Base-by-base conservation (phyloP, 2,797 vertebrate species). In the Pagetopsis macropterus region DNA sequence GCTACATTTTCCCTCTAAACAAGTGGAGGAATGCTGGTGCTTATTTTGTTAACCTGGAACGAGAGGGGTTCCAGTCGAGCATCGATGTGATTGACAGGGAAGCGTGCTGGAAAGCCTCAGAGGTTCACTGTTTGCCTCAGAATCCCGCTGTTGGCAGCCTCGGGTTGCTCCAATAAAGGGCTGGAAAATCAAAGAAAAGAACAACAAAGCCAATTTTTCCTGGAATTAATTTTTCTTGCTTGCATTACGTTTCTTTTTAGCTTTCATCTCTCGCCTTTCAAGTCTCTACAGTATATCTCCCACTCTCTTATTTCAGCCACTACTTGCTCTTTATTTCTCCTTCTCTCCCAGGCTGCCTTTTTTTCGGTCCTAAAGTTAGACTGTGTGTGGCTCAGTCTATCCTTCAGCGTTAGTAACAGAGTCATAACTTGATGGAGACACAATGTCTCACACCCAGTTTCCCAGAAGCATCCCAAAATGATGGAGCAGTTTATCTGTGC, bases 41-140 rank as follows among this genome's bases (percentile, higher is more conserved):
- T 90, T 92, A 78, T 91, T 93, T 91, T 84, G 62, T 44, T 88
- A 90, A 91, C 87, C 78, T 79, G 77, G 64, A 63, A 87, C 59
- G 49, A 71, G 52, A 85, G 66, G 72, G n/a, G 52, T 74, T 88
- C 67, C 79, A 44, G 49, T 17, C 27, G 68, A 71, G 82, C 41
- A 21, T 61, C 2, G 7, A 51, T n/a, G 16, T 91, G 90, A 93
- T 88, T 91, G 91, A 89, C 89, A 87, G 75, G 71, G 72, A 74
- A 86, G 75, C 60, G 54, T 84, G 83, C 66, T 77, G 82, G 75
- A 91, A 86, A 67, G 17, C 40, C 61, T 78, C 69, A 48, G 79
- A 68, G 58, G 44, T 79, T 72, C 65, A 74, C 72, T 58, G 68
- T 78, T 72, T 82, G 81, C 70, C 83, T 84, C 76, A 15, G 72